Evolutionary conservation across 1,140 invertebrate species (phyloP).

Genomic region (Lepidurus packardi): DNA sequence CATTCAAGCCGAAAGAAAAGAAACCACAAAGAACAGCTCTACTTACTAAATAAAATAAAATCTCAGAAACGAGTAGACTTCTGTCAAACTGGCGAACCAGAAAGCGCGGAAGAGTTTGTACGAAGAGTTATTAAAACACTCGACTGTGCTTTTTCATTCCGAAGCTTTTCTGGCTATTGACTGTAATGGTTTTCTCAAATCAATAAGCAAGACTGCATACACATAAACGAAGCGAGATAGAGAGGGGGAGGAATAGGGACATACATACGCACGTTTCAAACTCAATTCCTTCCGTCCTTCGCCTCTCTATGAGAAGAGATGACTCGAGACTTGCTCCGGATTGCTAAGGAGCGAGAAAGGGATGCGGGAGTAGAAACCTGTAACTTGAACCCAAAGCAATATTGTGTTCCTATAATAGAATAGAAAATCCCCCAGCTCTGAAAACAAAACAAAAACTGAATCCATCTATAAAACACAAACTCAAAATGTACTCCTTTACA

Average conservation of each 20-base stretch:
- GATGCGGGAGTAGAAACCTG: not conserved
- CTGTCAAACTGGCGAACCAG: too few relatives aligned
- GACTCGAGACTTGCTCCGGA: not conserved
- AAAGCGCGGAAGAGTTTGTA: not conserved
- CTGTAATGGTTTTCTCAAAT: not conserved
- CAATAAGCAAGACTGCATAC: not conserved
- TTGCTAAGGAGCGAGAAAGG: not conserved
- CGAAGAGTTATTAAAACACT: slow-evolving; percentile 6
- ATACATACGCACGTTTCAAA: not conserved
- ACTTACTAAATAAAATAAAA: too few relatives aligned
- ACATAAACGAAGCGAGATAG: not conserved
- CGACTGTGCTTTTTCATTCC: not conserved
- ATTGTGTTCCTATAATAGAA: too few relatives aligned
- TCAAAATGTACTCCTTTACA: too few relatives aligned
- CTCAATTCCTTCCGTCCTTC: not conserved
- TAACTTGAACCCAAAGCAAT: too few relatives aligned
- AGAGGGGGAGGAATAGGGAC: not conserved
- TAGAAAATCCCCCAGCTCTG: too few relatives aligned
- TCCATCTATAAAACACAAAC: too few relatives aligned
- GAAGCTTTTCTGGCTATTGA: not conserved
- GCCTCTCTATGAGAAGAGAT: not conserved
- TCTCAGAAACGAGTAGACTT: too few relatives aligned
- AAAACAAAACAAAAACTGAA: too few relatives aligned
- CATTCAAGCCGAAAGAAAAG: too few relatives aligned
- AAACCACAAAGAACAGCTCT: too few relatives aligned